phyloP scores from a whole-genome alignment of 1,140 invertebrate species.

The Drosophila repleta region DNA sequence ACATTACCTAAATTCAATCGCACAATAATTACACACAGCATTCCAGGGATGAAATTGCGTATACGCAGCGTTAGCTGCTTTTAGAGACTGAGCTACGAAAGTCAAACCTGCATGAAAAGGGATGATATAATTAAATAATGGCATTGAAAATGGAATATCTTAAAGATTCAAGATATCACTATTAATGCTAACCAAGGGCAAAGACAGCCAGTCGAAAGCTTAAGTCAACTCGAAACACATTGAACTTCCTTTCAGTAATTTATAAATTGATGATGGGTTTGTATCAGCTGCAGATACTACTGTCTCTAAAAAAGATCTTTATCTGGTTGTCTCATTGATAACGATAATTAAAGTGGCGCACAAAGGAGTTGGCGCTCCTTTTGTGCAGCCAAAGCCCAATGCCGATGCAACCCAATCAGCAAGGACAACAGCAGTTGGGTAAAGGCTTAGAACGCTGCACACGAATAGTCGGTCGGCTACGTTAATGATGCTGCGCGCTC shows the following conservation, averaged over 20 bases:
- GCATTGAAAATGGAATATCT: too few relatives aligned
- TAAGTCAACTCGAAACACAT: too few relatives aligned
- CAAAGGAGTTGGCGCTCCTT: constrained; percentile 1
- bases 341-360: constrained; percentile 22
- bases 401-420: constrained; percentile 46
- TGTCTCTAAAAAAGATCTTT: too few relatives aligned
- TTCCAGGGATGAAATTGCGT: background rate
- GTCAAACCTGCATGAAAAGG: background rate
- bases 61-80: constrained; percentile 25
- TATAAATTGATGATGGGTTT: too few relatives aligned
- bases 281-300: too few relatives aligned
- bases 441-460: constrained; percentile 17
- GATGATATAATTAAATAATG: too few relatives aligned
- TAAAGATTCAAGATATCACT: too few relatives aligned
- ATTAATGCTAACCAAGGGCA: too few relatives aligned
- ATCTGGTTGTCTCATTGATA: constrained; percentile 9
- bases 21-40: constrained; percentile 7
- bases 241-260: too few relatives aligned
- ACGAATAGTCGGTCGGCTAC: constrained; percentile 4
- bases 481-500: constrained; percentile 46
- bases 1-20: constrained; percentile 54
- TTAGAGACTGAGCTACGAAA: background rate
- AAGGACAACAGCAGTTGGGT: constrained; percentile 36
- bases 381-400: background rate
- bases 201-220: too few relatives aligned